Percentiles rank a stretch among this genome's conserved stretches.
These are phyloP conservation scores for Champsocephalus esox DNA, from an alignment of 2,797 vertebrate genomes.

Conservation along the genomic window DNA sequence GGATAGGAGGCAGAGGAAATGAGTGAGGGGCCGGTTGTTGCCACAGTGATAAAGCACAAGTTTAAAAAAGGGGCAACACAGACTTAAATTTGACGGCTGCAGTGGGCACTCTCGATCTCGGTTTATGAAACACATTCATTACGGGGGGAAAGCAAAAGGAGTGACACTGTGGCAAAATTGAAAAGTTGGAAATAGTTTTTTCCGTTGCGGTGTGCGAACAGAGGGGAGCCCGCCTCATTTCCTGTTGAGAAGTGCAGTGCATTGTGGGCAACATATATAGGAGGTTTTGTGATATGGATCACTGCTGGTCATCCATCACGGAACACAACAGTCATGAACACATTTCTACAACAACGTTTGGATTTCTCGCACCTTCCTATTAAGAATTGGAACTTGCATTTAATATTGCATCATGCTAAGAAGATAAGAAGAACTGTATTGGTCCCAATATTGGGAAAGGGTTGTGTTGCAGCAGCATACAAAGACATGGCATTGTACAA, in stretches of 20 bases:
- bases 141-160: constrained; percentile 30
- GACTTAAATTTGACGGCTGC: constrained; percentile 11
- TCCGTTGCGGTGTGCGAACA: constrained; percentile 38
- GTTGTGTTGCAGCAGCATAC: too few relatives aligned
- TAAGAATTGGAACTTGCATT: constrained; percentile 17
- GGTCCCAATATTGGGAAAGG: too few relatives aligned
- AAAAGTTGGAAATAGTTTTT: constrained; percentile 73
- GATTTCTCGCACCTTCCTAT: background rate
- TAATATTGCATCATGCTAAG: background rate
- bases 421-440: background rate
- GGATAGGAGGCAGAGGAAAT: constrained; percentile 88
- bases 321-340: constrained; percentile 28
- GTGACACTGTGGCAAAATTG: constrained; percentile 60
- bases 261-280: constrained; percentile 69
- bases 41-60: constrained; percentile 37
- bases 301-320: constrained; percentile 73
- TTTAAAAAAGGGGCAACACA: background rate
- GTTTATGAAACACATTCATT: constrained; percentile 63
- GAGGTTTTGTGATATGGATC: constrained; percentile 62
- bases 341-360: constrained; percentile 55
- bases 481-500: too few relatives aligned
- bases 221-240: constrained; percentile 73
- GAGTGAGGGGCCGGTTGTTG: constrained; percentile 82
- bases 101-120: constrained; percentile 14
- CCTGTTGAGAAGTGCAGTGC: constrained; percentile 73